Evolutionary conservation across 2,888 invertebrate species (phyloP).

Genomic region (Sclerodermus sp.): DNA sequence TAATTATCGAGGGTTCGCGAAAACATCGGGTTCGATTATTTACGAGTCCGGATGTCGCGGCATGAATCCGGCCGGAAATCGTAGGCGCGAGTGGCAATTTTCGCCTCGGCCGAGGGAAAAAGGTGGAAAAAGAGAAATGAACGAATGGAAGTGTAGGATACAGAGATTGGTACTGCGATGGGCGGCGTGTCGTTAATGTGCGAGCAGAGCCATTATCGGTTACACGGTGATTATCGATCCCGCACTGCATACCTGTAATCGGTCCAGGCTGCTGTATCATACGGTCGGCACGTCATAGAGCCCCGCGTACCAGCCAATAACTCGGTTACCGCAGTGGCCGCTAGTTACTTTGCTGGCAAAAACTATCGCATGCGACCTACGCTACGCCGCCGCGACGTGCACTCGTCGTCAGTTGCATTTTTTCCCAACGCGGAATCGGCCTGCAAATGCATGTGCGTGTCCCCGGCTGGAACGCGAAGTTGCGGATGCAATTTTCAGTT

Average conservation of each 20-base stretch:
- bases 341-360: not conserved
- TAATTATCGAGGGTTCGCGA: too few relatives aligned
- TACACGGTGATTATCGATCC: slow-evolving; percentile 5
- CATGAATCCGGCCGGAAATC: slow-evolving; percentile 1
- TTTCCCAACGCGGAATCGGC: not conserved
- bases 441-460: slow-evolving; percentile 13
- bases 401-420: slow-evolving; percentile 7
- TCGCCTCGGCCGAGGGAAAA: not conserved
- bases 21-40: too few relatives aligned
- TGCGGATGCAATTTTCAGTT: slow-evolving; percentile 12
- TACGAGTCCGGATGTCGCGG: not conserved
- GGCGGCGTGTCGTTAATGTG: slow-evolving; percentile 3
- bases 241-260: not conserved
- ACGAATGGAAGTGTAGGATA: not conserved
- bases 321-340: not conserved
- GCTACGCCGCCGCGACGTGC: not conserved
- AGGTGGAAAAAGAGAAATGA: not conserved
- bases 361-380: not conserved
- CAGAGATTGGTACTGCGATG: not conserved
- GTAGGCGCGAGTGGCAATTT: not conserved
- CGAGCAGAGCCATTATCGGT: slow-evolving; percentile 4
- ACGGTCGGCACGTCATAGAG: not conserved
- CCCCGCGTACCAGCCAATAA: not conserved
- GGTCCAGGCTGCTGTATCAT: not conserved
- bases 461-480: slow-evolving; percentile 5